phyloP scores from a whole-genome alignment of 1,140 invertebrate species.

The Drosophila parvula region DNA sequence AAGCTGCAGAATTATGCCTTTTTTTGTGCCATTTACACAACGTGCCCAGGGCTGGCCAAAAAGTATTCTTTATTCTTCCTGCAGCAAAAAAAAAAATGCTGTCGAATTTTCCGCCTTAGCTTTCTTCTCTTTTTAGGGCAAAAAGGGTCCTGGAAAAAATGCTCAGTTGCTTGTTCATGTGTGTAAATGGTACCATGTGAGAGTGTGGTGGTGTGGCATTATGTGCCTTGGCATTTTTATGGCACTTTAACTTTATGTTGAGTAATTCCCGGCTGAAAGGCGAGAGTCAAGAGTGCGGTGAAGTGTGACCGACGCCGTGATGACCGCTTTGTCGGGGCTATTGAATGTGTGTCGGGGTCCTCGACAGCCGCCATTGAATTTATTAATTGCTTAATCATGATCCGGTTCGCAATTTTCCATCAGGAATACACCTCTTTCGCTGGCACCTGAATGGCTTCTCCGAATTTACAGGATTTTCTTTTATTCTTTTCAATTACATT shows the following conservation, averaged over 20 bases:
- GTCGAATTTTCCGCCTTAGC: slow-evolving; percentile 28
- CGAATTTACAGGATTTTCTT: neutral
- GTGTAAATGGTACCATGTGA: slow-evolving; percentile 54
- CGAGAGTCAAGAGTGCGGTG: slow-evolving; percentile 38
- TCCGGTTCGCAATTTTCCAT: slow-evolving; percentile 22
- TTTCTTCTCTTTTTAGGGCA: slow-evolving; percentile 37
- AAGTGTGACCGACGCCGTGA: slow-evolving; percentile 46
- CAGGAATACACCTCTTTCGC: neutral
- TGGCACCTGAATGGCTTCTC: slow-evolving; percentile 16
- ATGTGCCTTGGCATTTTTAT: slow-evolving; percentile 70
- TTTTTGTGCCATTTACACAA: slow-evolving; percentile 35
- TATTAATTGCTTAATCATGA: slow-evolving; percentile 56
- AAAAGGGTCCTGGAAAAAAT: slow-evolving; percentile 34
- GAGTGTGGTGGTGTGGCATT: slow-evolving; percentile 39
- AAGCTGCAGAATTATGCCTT: slow-evolving; percentile 40
- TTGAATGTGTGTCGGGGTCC: slow-evolving; percentile 17
- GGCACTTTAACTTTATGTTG: slow-evolving; percentile 75
- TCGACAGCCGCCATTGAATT: slow-evolving; percentile 36
- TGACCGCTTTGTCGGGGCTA: slow-evolving; percentile 29
- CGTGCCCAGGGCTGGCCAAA: slow-evolving; percentile 38
- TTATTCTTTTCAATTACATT: neutral
- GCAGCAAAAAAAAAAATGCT: slow-evolving; percentile 26
- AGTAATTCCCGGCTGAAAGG: slow-evolving; percentile 59
- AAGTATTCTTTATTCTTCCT: slow-evolving; percentile 22
- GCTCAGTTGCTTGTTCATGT: slow-evolving; percentile 67